Base-by-base conservation (phyloP, 2,113 vertebrate species). In the Syngnathus scovelli region DNA sequence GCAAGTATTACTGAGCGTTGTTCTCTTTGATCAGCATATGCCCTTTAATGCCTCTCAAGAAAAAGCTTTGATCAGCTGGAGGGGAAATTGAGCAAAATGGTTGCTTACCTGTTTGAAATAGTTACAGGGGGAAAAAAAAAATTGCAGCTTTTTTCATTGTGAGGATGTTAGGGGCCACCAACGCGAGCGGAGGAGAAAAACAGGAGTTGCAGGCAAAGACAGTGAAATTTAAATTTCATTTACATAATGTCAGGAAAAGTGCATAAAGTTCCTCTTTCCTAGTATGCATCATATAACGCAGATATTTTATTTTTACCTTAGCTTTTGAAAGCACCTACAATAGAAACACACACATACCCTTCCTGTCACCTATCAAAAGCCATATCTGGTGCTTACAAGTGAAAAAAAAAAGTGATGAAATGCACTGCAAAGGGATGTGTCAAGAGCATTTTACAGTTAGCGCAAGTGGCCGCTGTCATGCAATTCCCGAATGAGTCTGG, bases 341-440 rank as follows among this genome's bases (percentile, higher is more conserved):
- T 10, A 67, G 61, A 60, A 4, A 64, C n/a, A 37, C n/a, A 44
- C 38, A 12, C 33, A 41, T 59, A 21, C 19, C n/a, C 0, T 13
- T 36, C 63, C 61, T 48, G 60, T 74, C 72, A 68, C 55, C 68
- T 37, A 37, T 68, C 49, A 64, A 18, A 64, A 44, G 58, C 37
- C 18, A 49, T 38, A 48, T 54, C 3, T 62, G 56, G 58, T 7
- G 6, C 59, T 69, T 55, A 54, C 51, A 52, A 63, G 38, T 21
- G 21, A 33, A 43, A 43, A 48, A 48, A 36, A 49, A 63, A 64
- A 78, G 66, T 33, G 61, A 71, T 70, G 41, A 77, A 76, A 75
- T 33, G 67, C 70, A 67, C 73, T 60, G 67, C 52, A 73, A 23
- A 65, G 69, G 38, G 70, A 75, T 16, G 70, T 79, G 77, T 81